Evolutionary conservation across 2,888 invertebrate genomes (phyloP).

Genomic region (Schrankia costaestrigalis): DNA sequence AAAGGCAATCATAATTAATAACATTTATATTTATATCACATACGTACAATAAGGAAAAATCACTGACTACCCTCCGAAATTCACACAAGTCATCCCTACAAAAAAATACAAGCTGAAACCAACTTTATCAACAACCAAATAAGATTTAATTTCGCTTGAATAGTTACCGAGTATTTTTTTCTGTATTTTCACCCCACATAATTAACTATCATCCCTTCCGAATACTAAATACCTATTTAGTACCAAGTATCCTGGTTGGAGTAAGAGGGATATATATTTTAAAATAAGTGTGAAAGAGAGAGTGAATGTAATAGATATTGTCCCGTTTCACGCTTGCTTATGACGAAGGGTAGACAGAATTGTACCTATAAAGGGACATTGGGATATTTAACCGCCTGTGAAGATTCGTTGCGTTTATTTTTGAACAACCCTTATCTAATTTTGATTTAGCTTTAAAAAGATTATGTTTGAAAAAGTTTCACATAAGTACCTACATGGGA

Average conservation of each 20-base stretch:
- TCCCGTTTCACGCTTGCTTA: constrained; percentile 52
- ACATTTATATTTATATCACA: constrained; percentile 54
- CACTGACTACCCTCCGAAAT: constrained; percentile 17
- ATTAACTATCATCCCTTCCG: constrained; percentile 76
- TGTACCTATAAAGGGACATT: constrained; percentile 37
- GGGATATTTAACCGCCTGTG: constrained; percentile 54
- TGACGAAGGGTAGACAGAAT: constrained; percentile 52
- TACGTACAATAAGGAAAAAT: constrained; percentile 56
- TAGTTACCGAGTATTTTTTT: constrained; percentile 51
- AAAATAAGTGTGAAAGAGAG: constrained; percentile 42
- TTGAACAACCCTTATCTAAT: constrained; percentile 34
- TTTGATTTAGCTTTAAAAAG: constrained; percentile 20
- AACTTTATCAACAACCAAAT: constrained; percentile 17
- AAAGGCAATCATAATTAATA: constrained; percentile 49
- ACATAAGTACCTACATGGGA: background rate
- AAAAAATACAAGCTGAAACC: constrained; percentile 13
- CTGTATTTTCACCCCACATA: constrained; percentile 68
- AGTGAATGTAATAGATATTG: constrained; percentile 41
- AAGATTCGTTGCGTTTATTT: constrained; percentile 65
- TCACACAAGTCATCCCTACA: constrained; percentile 4
- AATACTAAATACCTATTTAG: constrained; percentile 80
- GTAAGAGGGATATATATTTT: constrained; percentile 31
- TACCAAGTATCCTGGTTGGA: constrained; percentile 57
- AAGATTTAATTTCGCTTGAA: constrained; percentile 13
- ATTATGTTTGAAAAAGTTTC: background rate